Evolutionary conservation across 2,888 invertebrate genomes (phyloP), one percentile per base, ranked within the genome.

Genomic region (Meganola albula): DNA sequence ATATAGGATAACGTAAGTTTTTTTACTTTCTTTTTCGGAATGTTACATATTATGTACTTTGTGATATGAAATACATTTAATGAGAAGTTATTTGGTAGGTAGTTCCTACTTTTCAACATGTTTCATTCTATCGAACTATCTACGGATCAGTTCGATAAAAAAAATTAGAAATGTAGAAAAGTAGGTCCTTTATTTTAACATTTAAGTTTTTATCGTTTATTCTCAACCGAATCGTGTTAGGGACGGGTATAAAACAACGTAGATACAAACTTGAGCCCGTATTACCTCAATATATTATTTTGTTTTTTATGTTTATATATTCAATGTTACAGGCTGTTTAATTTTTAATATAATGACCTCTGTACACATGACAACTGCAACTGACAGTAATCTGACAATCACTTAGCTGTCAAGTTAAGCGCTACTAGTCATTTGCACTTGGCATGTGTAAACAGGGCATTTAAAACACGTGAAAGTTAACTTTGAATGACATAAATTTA

Each of bases 211-310:
- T 50, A 63, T 65, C 65, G 60, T 68, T 67, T 63, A 53, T 52
- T 30, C 29, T 52, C 55, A 52, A 44, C 49, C 31, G 56, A 54
- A 56, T 48, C 43, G 53, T 42, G 50, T 48, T 50, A 44, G 45
- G 38, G 26, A 40, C 44, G 40, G 54, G 56, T 56, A 30, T 47
- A 48, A 37, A 41, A 46, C 48, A 47, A 48, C 47, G 44, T 38
- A 40, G 43, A 38, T 38, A 48, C 47, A 47, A 37, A 47, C 51
- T 58, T 48, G 56, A 63, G 65, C 63, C 63, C 63, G 61, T 67
- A 63, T 78, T 83, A 83, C 83, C 83, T 83, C 83, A 82, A 60
- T 73, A 74, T 78, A 75, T 75, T 80, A 77, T 79, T 78, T 75
- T 82, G 74, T 79, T 74, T 76, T 67, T 58, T 60, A 58, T 20